Percentiles rank a stretch among this genome's conserved stretches.
Evolutionary conservation across 2,797 vertebrate genomes (phyloP).

Genomic region (Jordanella pulchra): DNA sequence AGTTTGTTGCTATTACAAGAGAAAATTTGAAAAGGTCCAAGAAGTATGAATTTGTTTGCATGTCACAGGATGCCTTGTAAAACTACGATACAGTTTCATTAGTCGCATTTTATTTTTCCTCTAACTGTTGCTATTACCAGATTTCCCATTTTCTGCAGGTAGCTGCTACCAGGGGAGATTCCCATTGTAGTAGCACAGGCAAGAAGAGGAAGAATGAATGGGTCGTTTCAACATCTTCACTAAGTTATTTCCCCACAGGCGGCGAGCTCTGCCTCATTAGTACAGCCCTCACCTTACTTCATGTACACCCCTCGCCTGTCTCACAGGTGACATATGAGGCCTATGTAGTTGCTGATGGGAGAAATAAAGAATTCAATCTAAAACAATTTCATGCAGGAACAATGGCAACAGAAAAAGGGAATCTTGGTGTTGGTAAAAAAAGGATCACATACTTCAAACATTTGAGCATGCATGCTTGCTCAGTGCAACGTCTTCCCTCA

Average conservation of each 20-base stretch:
- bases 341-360: conserved; percentile 16
- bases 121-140: background rate
- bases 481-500: conserved; percentile 10
- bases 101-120: background rate
- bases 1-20: too few species aligned
- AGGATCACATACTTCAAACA: conserved; percentile 1
- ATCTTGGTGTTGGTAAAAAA: background rate
- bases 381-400: conserved; percentile 24
- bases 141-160: background rate
- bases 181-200: conserved; percentile 27
- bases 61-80: background rate
- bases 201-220: conserved; percentile 50
- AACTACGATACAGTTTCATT: too few species aligned
- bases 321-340: conserved; percentile 56
- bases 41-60: background rate
- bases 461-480: background rate
- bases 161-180: background rate
- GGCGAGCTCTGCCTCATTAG: conserved; percentile 53
- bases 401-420: background rate
- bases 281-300: conserved; percentile 54
- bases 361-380: conserved; percentile 20
- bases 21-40: background rate
- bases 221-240: conserved; percentile 46
- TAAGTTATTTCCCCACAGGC: conserved; percentile 62
- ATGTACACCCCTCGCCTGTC: conserved; percentile 35